These are phyloP conservation scores for Leiothrix lutea DNA, from an alignment of 2,113 vertebrate genomes.

Conservation along the genomic window DNA sequence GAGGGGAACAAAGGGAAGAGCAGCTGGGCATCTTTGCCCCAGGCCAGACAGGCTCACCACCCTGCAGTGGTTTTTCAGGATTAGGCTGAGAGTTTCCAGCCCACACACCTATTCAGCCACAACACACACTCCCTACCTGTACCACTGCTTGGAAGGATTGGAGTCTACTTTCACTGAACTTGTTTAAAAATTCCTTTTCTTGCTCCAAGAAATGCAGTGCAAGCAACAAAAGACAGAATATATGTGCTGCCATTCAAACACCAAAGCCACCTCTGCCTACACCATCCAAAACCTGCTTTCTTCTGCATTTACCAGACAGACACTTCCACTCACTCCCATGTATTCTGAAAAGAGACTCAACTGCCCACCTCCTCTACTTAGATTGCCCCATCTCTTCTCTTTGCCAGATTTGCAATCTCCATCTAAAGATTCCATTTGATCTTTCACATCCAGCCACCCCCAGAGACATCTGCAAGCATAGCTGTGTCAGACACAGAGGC, in stretches of 20 bases:
- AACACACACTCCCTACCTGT: neutral
- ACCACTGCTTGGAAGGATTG: neutral
- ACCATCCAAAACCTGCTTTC: neutral
- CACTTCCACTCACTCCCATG: neutral
- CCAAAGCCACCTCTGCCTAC: neutral
- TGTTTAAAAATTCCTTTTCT: neutral
- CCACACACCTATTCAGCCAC: neutral
- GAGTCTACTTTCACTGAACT: accelerated
- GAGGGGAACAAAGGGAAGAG: neutral
- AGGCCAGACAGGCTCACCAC: neutral
- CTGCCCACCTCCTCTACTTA: neutral
- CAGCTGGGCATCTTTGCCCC: neutral
- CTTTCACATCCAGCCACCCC: neutral
- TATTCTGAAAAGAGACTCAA: neutral
- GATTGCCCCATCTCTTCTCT: neutral
- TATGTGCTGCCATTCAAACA: accelerated
- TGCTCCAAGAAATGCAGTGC: neutral
- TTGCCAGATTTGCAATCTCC: neutral
- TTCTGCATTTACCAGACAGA: neutral
- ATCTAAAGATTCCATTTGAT: neutral
- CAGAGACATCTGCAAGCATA: neutral
- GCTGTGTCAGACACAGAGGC: neutral
- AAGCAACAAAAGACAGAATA: neutral
- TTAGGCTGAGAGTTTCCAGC: neutral
- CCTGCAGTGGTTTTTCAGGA: neutral